Base-by-base conservation (phyloP, 2,888 invertebrate genomes). In the Polydrusus cervinus region DNA sequence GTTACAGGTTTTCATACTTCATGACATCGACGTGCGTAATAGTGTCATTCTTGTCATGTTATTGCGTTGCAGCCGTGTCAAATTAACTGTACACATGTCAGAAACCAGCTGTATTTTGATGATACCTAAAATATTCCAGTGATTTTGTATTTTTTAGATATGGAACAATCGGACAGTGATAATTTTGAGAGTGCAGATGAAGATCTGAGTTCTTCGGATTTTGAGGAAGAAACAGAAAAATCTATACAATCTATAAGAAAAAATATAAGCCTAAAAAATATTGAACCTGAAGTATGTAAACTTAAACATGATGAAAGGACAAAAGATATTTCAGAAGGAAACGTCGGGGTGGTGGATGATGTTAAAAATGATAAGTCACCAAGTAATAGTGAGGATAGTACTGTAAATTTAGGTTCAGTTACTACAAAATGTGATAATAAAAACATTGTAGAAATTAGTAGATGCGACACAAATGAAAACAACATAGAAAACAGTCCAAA, bases 121-220 rank as follows among this genome's bases (percentile, higher is more conserved):
- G 16, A 8, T 34, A 16, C 9, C 10, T 8, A 5, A 25, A 68
- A 45, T 68, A 57, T 49, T 60, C 30, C 0, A n/a, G 53, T n/a
- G 45, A 18, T 64, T 68, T 57, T 25, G 7, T 30, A 25, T 25
- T 45, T 51, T 57, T 25, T 9, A 40, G 71, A 68, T n/a, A 93
- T 93, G 93, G 90, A 91, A 82, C 90, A 92, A 43, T 93, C 93
- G 79, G 94, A 93, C 78, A 93, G 93, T 86, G 94, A 93, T 82
- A 92, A 90, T 83, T 94, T 93, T 84, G 93, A 93, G 86, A 94
- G 94, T 87, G 94, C 94, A 5, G 93, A 94, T 81, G 94, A 94
- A 83, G 93, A 92, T 40, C 87, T 89, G 77, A 91, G 91, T 38
- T 71, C 70, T 3, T 87, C 88, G 69, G 87, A 86, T 68, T 82